These are phyloP conservation scores for Ophion ventricosus DNA, from an alignment of 2,888 invertebrate genomes.

Conservation along the genomic window DNA sequence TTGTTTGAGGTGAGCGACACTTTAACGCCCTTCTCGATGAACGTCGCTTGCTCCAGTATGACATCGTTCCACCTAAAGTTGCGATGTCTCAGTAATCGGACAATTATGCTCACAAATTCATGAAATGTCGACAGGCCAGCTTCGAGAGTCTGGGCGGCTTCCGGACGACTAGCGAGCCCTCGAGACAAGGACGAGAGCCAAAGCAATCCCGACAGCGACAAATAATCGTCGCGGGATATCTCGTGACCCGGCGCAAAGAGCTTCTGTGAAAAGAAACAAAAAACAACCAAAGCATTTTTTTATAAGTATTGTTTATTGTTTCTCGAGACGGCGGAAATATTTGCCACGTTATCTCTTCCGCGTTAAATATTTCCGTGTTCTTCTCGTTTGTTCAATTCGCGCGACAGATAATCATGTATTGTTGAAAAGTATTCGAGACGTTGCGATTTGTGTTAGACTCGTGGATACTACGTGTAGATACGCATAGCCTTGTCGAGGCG, in stretches of 20 bases:
- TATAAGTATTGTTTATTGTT: background rate
- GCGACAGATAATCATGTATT: constrained; percentile 29
- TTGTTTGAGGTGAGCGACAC: constrained; percentile 85
- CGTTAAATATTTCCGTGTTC: background rate
- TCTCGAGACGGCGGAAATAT: background rate
- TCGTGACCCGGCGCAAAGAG: background rate
- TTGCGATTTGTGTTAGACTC: background rate
- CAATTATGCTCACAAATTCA: constrained; percentile 18
- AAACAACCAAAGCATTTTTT: background rate
- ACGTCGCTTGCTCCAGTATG: background rate
- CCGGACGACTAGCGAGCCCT: constrained; percentile 52
- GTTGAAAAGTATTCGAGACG: background rate
- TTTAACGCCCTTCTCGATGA: background rate
- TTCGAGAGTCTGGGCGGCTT: constrained; percentile 72
- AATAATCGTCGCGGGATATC: background rate
- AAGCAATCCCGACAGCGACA: constrained; percentile 9
- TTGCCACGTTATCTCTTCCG: background rate
- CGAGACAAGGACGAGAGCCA: constrained; percentile 43
- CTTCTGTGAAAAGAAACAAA: background rate
- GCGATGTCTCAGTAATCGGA: background rate
- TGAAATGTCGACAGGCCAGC: constrained; percentile 71
- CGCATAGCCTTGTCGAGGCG: background rate
- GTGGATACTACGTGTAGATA: background rate
- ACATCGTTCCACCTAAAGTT: background rate
- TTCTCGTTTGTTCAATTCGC: background rate